Percentiles rank a stretch among this genome's conserved stretches.
These are phyloP conservation scores for Callospermophilus lateralis DNA, from an alignment of 2,113 vertebrate genomes.

Conservation along the genomic window DNA sequence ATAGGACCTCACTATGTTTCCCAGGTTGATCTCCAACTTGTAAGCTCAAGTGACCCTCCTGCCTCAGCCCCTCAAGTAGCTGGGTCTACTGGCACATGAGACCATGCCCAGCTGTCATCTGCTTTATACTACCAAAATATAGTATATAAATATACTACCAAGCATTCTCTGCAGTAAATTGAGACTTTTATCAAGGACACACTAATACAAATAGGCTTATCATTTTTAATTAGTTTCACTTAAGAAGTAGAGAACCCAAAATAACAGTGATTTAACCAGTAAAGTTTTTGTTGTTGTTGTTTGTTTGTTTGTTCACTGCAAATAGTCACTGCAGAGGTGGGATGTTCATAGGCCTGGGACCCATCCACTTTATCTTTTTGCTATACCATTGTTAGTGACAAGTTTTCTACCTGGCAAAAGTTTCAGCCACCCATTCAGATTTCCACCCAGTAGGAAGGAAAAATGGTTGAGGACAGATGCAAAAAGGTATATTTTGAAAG, in stretches of 20 bases:
- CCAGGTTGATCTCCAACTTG: not conserved
- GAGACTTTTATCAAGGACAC: not conserved
- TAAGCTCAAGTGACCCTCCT: not conserved
- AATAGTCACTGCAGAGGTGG: not conserved
- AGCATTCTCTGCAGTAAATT: not conserved
- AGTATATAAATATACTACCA: not conserved
- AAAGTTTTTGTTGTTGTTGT: not conserved
- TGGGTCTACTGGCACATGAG: not conserved
- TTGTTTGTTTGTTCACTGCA: not conserved
- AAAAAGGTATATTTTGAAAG: not conserved
- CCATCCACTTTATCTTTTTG: not conserved
- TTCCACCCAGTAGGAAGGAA: not conserved
- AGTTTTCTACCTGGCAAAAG: not conserved
- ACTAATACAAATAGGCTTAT: not conserved
- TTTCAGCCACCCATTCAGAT: not conserved
- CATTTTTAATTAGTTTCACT: slow-evolving; percentile 21
- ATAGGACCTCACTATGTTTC: not conserved
- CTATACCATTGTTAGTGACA: fast-evolving
- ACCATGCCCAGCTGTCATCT: not conserved
- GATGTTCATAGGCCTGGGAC: not conserved
- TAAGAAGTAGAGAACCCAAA: not conserved
- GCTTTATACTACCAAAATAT: not conserved
- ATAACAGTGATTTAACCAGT: not conserved
- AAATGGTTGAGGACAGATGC: not conserved
- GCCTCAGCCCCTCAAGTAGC: not conserved